These are phyloP conservation scores for Trichogramma evanescens DNA, from an alignment of 2,888 invertebrate species.

Conservation along the genomic window DNA sequence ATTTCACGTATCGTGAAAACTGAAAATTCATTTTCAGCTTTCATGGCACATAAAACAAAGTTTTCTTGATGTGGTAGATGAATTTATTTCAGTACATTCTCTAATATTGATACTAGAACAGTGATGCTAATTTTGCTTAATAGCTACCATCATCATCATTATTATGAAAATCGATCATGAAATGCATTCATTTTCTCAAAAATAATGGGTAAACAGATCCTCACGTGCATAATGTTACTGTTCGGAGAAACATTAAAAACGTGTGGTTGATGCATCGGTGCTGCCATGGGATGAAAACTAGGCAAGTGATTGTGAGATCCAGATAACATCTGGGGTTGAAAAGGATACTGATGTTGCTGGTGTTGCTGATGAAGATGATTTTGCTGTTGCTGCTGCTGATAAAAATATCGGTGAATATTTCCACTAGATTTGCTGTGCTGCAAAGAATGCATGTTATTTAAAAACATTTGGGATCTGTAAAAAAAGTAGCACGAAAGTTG, in stretches of 20 bases:
- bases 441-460: conserved; percentile 43
- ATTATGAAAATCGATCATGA: background rate
- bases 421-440: conserved; percentile 67
- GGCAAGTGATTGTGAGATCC: conserved; percentile 27
- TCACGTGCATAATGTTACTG: conserved; percentile 57
- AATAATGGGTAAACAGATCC: conserved; percentile 12
- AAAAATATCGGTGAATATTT: conserved; percentile 53
- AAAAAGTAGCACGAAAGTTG: background rate
- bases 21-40: too few relatives aligned
- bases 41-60: too few relatives aligned
- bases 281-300: conserved; percentile 27
- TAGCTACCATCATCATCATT: too few relatives aligned
- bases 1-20: too few relatives aligned
- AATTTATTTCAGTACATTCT: too few relatives aligned
- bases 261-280: conserved; percentile 33
- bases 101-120: too few relatives aligned
- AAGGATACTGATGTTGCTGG: conserved; percentile 40
- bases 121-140: too few relatives aligned
- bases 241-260: conserved; percentile 53
- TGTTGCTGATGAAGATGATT: conserved; percentile 54
- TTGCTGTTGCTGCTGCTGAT: conserved; percentile 54
- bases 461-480: conserved; percentile 40
- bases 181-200: background rate
- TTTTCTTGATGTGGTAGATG: too few relatives aligned
- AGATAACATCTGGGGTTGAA: conserved; percentile 25